These are phyloP conservation scores for Chiloscyllium plagiosum DNA, from an alignment of 2,113 vertebrate genomes.

Conservation along the genomic window DNA sequence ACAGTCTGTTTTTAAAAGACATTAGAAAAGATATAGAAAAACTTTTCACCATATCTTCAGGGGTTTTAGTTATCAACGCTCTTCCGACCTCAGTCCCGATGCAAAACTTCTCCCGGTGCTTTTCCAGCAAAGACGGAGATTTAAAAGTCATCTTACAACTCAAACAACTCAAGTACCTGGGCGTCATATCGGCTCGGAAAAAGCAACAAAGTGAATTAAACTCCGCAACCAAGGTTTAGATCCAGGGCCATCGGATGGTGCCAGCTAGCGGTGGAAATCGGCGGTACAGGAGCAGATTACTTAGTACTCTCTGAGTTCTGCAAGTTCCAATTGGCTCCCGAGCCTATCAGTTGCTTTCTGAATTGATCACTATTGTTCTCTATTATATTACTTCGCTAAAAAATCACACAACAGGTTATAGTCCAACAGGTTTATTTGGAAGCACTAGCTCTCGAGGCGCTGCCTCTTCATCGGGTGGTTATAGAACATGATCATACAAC, in stretches of 20 bases:
- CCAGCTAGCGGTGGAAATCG: not conserved
- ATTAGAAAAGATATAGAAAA: too few relatives aligned
- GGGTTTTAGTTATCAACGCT: constrained; percentile 38
- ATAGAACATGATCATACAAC: too few relatives aligned
- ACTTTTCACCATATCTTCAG: constrained; percentile 42
- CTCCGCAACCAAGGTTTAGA: not conserved
- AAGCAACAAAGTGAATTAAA: not conserved
- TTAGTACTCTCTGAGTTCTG: not conserved
- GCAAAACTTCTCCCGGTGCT: constrained; percentile 50
- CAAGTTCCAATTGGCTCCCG: not conserved
- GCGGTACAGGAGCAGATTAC: not conserved
- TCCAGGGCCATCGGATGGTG: not conserved
- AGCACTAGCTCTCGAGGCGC: too few relatives aligned
- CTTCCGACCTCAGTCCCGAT: constrained; percentile 45
- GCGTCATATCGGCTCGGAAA: not conserved
- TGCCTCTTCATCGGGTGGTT: too few relatives aligned
- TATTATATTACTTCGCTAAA: too few relatives aligned
- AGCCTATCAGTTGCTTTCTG: not conserved
- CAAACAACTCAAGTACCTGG: constrained; percentile 40
- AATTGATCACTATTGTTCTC: too few relatives aligned
- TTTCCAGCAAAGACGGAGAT: constrained; percentile 45
- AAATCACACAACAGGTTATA: too few relatives aligned
- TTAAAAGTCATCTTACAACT: constrained; percentile 49
- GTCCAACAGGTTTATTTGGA: too few relatives aligned
- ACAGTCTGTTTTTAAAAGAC: not conserved